These are phyloP conservation scores for Heliconius melpomene DNA, from an alignment of 1,140 invertebrate genomes.

Conservation along the genomic window DNA sequence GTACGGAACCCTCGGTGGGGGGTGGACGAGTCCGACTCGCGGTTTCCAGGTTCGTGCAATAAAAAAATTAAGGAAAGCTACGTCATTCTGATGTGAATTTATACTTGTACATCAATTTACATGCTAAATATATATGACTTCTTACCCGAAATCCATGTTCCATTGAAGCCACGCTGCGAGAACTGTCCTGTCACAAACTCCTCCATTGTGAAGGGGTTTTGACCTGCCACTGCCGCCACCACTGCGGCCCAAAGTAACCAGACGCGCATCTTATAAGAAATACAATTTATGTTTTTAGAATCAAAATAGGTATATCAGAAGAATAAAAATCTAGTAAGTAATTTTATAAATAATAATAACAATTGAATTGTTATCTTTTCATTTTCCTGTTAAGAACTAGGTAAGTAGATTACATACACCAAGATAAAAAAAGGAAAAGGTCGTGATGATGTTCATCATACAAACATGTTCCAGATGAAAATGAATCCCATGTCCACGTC, in stretches of 20 bases:
- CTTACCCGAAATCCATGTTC: constrained; percentile 77
- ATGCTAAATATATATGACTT: too few relatives aligned
- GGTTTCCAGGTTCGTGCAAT: too few relatives aligned
- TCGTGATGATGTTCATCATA: not conserved
- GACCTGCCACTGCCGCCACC: constrained; percentile 48
- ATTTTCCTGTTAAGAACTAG: too few relatives aligned
- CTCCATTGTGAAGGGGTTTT: constrained; percentile 60
- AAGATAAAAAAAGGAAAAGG: not conserved
- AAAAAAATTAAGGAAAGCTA: too few relatives aligned
- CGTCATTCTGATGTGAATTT: too few relatives aligned
- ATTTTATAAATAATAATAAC: not conserved
- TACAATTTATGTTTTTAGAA: not conserved
- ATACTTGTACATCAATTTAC: too few relatives aligned
- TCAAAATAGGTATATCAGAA: not conserved
- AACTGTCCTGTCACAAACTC: constrained; percentile 65
- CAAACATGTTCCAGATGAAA: not conserved
- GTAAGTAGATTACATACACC: not conserved
- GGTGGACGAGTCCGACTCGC: too few relatives aligned
- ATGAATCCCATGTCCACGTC: not conserved
- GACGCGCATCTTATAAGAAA: constrained; percentile 43
- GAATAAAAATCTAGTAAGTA: not conserved
- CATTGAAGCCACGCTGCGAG: constrained; percentile 65
- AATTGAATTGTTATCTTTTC: not conserved
- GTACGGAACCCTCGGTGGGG: too few relatives aligned
- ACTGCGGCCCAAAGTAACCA: constrained; percentile 51